Conservation (phyloP, 2,888 invertebrate species). For the Machimus rusticus region DNA sequence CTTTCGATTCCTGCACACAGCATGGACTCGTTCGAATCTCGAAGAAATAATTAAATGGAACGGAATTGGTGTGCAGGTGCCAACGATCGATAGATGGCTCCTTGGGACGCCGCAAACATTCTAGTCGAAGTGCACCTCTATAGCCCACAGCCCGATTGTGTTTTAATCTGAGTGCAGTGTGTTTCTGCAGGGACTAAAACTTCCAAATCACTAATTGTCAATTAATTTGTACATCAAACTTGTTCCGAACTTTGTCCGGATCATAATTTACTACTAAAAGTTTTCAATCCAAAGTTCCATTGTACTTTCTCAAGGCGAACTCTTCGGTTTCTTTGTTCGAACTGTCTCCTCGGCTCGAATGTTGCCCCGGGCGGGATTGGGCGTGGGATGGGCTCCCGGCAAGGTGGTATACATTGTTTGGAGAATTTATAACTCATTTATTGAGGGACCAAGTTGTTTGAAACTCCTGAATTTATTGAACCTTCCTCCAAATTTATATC, state of each 20-base stretch:
- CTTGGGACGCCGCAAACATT: not conserved
- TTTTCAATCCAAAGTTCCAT: slow-evolving; percentile 32
- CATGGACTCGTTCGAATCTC: not conserved
- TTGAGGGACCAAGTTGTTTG: slow-evolving; percentile 20
- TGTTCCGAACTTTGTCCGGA: slow-evolving; percentile 28
- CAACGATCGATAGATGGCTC: not conserved
- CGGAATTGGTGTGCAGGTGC: not conserved
- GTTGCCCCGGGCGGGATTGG: not conserved
- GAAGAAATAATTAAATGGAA: not conserved
- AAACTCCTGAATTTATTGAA: slow-evolving; percentile 8
- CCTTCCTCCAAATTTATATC: slow-evolving; percentile 9
- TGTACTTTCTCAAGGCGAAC: slow-evolving; percentile 24
- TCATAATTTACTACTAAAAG: slow-evolving; percentile 37
- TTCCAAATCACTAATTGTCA: slow-evolving; percentile 36
- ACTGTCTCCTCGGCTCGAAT: not conserved
- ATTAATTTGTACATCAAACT: slow-evolving; percentile 39
- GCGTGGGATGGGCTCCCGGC: not conserved
- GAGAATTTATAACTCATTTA: slow-evolving; percentile 35
- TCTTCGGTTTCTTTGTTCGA: not conserved
- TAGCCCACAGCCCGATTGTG: not conserved
- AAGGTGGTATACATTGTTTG: slow-evolving; percentile 27
- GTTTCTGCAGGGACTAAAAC: not conserved
- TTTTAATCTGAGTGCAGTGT: not conserved
- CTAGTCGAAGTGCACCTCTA: not conserved
- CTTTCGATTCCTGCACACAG: not conserved